Percentiles rank a stretch among this genome's conserved stretches.
Conservation (phyloP, 2,888 invertebrate species). For the Melinopterus prodromus region DNA sequence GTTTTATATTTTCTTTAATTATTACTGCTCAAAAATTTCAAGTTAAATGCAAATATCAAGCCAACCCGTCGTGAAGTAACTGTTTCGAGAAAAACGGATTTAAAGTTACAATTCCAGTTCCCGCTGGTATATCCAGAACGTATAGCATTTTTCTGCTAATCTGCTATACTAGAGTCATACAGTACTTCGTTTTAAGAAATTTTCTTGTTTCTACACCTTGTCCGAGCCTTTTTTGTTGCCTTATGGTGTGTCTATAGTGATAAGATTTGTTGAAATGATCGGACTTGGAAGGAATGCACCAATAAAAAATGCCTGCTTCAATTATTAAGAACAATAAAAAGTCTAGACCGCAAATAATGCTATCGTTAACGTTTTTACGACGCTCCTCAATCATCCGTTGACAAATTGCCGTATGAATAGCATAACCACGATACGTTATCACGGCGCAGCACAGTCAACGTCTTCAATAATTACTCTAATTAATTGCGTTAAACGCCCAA, state of each 20-base stretch:
- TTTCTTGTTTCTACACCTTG: no score
- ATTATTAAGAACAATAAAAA: slow-evolving; percentile 24
- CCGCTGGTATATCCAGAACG: no score
- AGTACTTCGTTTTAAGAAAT: no score
- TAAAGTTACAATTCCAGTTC: no score
- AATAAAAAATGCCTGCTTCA: not conserved
- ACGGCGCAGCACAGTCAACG: not conserved
- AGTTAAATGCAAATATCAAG: no score
- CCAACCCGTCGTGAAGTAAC: no score
- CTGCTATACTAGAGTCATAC: no score
- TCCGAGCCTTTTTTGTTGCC: not conserved
- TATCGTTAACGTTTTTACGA: slow-evolving; percentile 23
- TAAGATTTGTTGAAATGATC: not conserved
- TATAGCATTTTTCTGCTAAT: no score
- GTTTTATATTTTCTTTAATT: no score
- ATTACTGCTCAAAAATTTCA: no score
- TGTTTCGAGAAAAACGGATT: no score
- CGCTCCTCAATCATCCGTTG: slow-evolving; percentile 10
- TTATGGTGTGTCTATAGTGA: not conserved
- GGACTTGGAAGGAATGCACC: not conserved
- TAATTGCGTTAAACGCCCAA: not conserved
- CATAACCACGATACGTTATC: not conserved
- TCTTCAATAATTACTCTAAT: not conserved
- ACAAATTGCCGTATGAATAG: slow-evolving; percentile 7
- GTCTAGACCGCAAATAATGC: slow-evolving; percentile 22